phyloP scores from a whole-genome alignment of 2,113 vertebrate species.

The Murina feae region DNA sequence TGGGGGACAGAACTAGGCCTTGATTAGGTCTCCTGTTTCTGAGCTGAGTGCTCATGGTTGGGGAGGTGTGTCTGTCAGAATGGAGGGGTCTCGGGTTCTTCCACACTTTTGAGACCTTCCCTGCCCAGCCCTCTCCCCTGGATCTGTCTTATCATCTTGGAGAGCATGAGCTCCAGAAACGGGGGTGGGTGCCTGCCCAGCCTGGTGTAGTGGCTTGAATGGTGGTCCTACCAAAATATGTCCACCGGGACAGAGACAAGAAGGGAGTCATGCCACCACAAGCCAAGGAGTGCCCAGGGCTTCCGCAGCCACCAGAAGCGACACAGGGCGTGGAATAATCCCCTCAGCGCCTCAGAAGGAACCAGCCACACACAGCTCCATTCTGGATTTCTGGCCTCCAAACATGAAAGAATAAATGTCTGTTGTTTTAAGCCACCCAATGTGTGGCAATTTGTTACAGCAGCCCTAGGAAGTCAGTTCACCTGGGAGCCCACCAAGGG shows the following conservation, averaged over 20 bases:
- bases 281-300: not conserved
- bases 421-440: no score
- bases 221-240: not conserved
- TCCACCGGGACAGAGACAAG: not conserved
- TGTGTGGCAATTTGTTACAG: no score
- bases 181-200: not conserved
- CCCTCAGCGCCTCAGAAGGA: not conserved
- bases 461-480: not conserved
- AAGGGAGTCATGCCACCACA: not conserved
- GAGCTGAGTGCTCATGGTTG: not conserved
- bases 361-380: not conserved
- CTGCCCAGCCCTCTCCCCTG: fast-evolving
- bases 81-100: not conserved
- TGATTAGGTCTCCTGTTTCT: not conserved
- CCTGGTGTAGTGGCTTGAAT: not conserved
- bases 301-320: not conserved
- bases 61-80: not conserved
- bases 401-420: not conserved
- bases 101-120: not conserved
- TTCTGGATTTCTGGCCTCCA: not conserved
- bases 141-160: not conserved
- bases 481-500: not conserved
- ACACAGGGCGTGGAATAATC: fast-evolving
- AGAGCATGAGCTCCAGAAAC: not conserved
- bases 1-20: not conserved